Evolutionary conservation across 2,797 vertebrate species (phyloP), one percentile per base, ranked within the genome.

Genomic region (Hippopotamyrus pictus): DNA sequence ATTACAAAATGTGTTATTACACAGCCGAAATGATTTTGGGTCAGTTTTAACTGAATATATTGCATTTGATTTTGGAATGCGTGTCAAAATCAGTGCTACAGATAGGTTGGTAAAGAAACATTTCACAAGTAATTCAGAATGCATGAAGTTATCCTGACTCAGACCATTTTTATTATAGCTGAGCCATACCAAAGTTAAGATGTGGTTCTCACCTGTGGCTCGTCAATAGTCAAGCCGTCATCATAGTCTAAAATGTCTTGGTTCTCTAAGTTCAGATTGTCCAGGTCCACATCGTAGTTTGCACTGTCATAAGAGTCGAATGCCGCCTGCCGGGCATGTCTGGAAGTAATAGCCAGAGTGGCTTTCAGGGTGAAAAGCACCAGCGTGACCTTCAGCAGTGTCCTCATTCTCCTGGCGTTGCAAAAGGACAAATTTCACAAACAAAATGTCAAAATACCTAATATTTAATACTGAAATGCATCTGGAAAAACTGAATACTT

Each of bases 341-440:
- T 93, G 88, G 97, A 94, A 90, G 95, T 95, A 12, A 91, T 94
- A 90, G 97, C 94, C 93, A 94, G 90, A 88, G 91, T 93, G 54
- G 91, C 93, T 92, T 96, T 94, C 83, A 98, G 95, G 94, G 97
- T 93, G 92, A 97, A 92, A 93, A 98, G 94, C 93, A 96, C 97
- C 87, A 98, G 91, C 88, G 96, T 89, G 87, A 97, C 90, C 91
- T 93, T 95, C 94, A 94, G 92, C 76, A 97, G 93, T 90, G 92
- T 95, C 95, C 95, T 97, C 97, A 98, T 98, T 93, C 92, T 97
- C 94, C 92, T 94, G 22, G 94, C 93, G 94, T 92, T 91, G 91
- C 88, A 91, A 83, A 33, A 65, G 90, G 44, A 79, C 25, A 92
- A 54, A 5, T 25, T 57, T 17, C 48, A 54, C 29, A 33, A 33